Conservation (phyloP, 2,797 vertebrate species). For the Gymnoscopelus braueri region DNA sequence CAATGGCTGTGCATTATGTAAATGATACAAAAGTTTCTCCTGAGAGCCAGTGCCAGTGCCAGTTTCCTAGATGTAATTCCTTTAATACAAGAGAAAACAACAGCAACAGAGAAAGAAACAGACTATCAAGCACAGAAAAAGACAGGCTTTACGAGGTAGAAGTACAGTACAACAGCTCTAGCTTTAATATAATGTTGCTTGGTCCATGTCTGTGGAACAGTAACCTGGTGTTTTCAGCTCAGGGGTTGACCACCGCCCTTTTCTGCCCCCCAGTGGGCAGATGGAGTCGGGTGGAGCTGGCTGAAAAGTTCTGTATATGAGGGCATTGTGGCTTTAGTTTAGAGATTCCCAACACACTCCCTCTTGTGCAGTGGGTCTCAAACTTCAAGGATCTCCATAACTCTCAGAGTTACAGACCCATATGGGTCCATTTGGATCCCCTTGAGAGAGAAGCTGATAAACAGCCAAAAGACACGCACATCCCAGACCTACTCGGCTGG, state of each 20-base stretch:
- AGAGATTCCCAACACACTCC: constrained; percentile 14
- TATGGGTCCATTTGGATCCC: too few relatives aligned
- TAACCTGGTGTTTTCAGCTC: constrained; percentile 51
- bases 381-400: too few relatives aligned
- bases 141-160: constrained; percentile 65
- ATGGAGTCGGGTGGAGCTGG: constrained; percentile 5
- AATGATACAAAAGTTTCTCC: constrained; percentile 15
- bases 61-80: constrained; percentile 18
- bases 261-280: constrained; percentile 14
- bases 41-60: constrained; percentile 39
- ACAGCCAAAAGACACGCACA: too few relatives aligned
- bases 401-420: too few relatives aligned
- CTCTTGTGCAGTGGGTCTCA: background rate
- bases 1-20: constrained; percentile 11
- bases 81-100: constrained; percentile 13
- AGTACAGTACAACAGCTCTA: constrained; percentile 38
- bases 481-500: too few relatives aligned
- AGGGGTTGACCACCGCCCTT: constrained; percentile 74
- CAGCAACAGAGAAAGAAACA: constrained; percentile 11
- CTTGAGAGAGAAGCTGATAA: too few relatives aligned
- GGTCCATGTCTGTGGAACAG: constrained; percentile 26
- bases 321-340: constrained; percentile 5
- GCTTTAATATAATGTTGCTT: constrained; percentile 33
- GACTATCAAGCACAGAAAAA: constrained; percentile 46
- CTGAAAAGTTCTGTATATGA: background rate